Base-by-base conservation (phyloP, 2,113 vertebrate genomes). In the Brachyhypopomus occidentalis region DNA sequence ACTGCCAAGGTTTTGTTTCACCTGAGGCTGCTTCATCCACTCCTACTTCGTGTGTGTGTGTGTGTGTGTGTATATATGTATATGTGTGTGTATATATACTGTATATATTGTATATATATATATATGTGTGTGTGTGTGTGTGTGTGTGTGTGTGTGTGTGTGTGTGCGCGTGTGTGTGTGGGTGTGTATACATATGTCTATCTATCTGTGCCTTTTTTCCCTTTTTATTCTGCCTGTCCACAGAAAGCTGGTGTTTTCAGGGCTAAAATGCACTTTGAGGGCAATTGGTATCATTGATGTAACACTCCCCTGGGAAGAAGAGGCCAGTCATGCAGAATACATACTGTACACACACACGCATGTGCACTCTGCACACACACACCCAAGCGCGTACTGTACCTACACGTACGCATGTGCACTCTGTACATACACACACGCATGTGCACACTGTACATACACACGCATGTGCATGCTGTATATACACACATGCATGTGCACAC, bases 1-100 rank as follows among this genome's bases (percentile, higher is more conserved):
- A 97, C 95, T 95, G 93, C 93, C 95, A 94, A 94, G 93, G 91
- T 92, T 92, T 93, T 94, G 94, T 96, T 96, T 96, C 94, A 98
- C 97, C 95, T 95, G 95, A 95, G 96, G 96, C 96, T 45, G 92
- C 92, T 92, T 94, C 92, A 92, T 93, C 95, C 94, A 94, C 90
- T 92, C 92, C 92, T 94, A 93, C 93, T 84, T 82, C 76, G 79
- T 81, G 34, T 23, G 5, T 58, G 25, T 38, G 77, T 84, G 30
- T 30, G 30, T 30, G 30, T 30, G 30, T 23, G 4, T 56, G 25
- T 38, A 77, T 84, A 41, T 80, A 5, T 71, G 30, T 93, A 83
- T 78, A 81, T 72, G 77, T 74, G 34, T 23, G 6, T 55, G 27
- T 38, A 82, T 77, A 63, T 82, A 16, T 76, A 92, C n/a, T 94